Evolutionary conservation across 2,888 invertebrate genomes (phyloP).

Genomic region (Pemphredon lugubris): DNA sequence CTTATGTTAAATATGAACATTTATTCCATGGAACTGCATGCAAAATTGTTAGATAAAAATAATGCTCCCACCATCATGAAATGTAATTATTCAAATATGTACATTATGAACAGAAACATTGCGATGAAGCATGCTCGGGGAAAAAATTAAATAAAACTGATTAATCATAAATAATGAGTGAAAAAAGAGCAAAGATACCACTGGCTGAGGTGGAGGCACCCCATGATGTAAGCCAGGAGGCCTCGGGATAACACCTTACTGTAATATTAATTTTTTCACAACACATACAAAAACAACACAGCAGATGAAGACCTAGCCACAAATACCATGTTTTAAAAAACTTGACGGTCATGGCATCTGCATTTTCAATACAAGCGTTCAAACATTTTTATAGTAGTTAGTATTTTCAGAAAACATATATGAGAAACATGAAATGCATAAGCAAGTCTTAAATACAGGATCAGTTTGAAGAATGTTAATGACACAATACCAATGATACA

Average conservation of each 20-base stretch:
- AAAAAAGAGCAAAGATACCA: conserved; percentile 34
- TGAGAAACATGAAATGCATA: too few species aligned
- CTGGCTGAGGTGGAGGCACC: conserved; percentile 39
- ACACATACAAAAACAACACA: conserved; percentile 32
- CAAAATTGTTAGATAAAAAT: too few species aligned
- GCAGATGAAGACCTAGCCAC: conserved; percentile 12
- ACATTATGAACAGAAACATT: background rate
- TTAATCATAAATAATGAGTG: conserved; percentile 9
- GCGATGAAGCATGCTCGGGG: conserved; percentile 6
- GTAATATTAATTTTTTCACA: conserved; percentile 45
- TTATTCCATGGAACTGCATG: conserved; percentile 5
- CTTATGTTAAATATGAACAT: conserved; percentile 8
- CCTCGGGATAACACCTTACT: conserved; percentile 52
- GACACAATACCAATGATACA: too few species aligned
- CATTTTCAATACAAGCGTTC: too few species aligned
- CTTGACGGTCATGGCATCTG: background rate
- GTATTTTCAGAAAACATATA: too few species aligned
- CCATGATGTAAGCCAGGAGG: conserved; percentile 49
- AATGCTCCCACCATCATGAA: too few species aligned
- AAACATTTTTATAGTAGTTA: too few species aligned
- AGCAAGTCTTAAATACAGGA: too few species aligned
- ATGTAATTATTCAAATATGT: background rate
- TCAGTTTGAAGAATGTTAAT: too few species aligned
- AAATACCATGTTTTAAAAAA: conserved; percentile 11
- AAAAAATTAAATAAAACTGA: conserved; percentile 5